Base-by-base conservation (phyloP, 2,113 vertebrate species). In the Serilophus lunatus region DNA sequence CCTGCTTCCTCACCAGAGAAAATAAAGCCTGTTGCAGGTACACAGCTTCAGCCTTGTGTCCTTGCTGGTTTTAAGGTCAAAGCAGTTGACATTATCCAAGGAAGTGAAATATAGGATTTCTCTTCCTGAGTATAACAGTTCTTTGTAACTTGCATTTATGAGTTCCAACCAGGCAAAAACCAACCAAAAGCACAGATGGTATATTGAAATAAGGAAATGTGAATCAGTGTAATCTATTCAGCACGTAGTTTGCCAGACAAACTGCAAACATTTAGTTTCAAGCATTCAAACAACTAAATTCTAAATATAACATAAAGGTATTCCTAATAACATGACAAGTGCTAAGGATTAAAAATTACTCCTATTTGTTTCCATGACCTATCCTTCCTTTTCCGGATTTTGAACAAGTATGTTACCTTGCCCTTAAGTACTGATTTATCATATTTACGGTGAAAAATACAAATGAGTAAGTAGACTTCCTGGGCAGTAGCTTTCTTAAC, bases 141-240 rank as follows among this genome's bases (percentile, higher is more conserved):
- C 96, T 94, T 69, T 70, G 36, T 51, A 82, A 93, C 81, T 90
- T 86, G 90, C 47, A 66, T 88, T 96, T 96, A 87, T 75, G 80
- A 97, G 77, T 88, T 64, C 71, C 53, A 95, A 31, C 6, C 57
- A 82, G 78, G 28, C 68, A 97, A 96, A 77, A 92, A 63, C 24
- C 70, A 94, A 78, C 83, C 94, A 74, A 72, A 72, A 68, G 93
- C 56, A 97, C 94, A 98, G 97, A 97, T 96, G 95, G 95, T 33
- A 82, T 86, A 81, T 5, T 85, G 75, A 96, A 96, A 97, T 36
- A 94, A 92, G 70, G 82, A 86, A 95, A 94, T 49, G 72, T 66
- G 82, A 92, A 88, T 96, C 95, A 92, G 86, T 88, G 40, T 91
- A 78, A 95, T 94, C 88, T 85, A 92, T 93, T 93, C 90, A 92